phyloP scores from a whole-genome alignment of 2,797 vertebrate genomes.

The Champsocephalus esox region DNA sequence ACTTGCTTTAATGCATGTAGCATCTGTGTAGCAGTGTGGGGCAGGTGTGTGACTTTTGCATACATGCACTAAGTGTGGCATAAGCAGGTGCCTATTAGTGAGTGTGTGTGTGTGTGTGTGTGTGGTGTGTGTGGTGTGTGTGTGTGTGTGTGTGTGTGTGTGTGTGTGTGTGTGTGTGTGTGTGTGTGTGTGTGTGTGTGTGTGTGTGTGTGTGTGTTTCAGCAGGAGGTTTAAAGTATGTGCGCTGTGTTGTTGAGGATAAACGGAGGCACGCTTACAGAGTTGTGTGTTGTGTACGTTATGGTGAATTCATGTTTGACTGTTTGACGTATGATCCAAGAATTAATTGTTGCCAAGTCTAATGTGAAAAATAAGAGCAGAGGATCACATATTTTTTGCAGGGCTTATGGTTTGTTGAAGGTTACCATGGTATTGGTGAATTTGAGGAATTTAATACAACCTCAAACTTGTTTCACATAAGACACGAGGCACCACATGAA shows the following conservation, averaged over 20 bases:
- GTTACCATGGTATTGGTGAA: no score
- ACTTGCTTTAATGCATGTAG: constrained; percentile 22
- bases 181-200: background rate
- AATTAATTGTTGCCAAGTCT: background rate
- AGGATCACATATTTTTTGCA: background rate
- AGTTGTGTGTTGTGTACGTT: background rate
- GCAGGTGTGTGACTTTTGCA: constrained; percentile 61
- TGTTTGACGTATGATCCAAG: background rate
- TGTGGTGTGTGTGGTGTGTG: background rate
- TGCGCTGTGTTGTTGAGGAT: constrained; percentile 12
- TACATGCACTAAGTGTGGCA: background rate
- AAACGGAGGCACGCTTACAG: background rate
- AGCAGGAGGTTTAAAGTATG: background rate
- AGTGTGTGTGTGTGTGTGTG: constrained; percentile 4
- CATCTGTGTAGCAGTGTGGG: constrained; percentile 30
- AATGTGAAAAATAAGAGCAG: background rate
- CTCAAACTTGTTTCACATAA: no score
- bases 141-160: background rate
- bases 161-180: constrained; percentile 1
- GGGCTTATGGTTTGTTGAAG: no score
- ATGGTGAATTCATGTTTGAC: background rate
- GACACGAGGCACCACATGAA: no score
- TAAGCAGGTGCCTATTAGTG: constrained; percentile 30
- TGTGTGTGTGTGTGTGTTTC: background rate
- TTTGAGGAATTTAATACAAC: no score